These are phyloP conservation scores for Halocaridina rubra DNA, from an alignment of 2,888 invertebrate species.

Conservation along the genomic window DNA sequence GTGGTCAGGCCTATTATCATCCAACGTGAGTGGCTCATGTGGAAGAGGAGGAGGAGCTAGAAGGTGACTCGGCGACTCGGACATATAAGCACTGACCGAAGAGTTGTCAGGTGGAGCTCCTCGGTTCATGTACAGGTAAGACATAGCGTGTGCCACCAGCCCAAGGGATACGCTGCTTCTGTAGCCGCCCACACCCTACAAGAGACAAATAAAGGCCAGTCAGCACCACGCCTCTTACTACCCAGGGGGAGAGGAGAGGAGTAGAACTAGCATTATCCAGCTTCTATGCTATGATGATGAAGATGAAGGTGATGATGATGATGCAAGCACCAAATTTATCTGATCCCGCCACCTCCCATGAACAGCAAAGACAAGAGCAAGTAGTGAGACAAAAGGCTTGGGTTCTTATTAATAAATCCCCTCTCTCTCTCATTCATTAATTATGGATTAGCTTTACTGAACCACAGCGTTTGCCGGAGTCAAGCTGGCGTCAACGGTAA, in stretches of 20 bases:
- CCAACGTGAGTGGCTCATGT: constrained; percentile 25
- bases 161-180: constrained; percentile 45
- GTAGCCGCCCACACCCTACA: constrained; percentile 54
- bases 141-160: constrained; percentile 55
- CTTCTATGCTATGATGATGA: neutral
- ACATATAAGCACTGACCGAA: constrained; percentile 29
- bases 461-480: too few relatives aligned
- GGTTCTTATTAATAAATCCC: neutral
- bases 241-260: neutral
- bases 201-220: constrained; percentile 60
- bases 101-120: constrained; percentile 40
- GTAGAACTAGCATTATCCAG: neutral
- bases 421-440: neutral
- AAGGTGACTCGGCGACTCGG: constrained; percentile 29
- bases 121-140: constrained; percentile 51
- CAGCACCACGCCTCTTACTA: constrained; percentile 52
- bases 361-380: neutral
- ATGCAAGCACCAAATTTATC: neutral
- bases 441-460: too few relatives aligned
- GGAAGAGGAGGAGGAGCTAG: constrained; percentile 22
- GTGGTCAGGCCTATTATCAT: constrained; percentile 35
- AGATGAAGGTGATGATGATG: too few relatives aligned
- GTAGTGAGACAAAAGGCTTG: neutral
- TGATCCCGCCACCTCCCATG: neutral
- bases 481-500: constrained; percentile 5